Evolutionary conservation across 2,113 vertebrate species (phyloP).

Genomic region (Rhegmatorhina hoffmannsi): DNA sequence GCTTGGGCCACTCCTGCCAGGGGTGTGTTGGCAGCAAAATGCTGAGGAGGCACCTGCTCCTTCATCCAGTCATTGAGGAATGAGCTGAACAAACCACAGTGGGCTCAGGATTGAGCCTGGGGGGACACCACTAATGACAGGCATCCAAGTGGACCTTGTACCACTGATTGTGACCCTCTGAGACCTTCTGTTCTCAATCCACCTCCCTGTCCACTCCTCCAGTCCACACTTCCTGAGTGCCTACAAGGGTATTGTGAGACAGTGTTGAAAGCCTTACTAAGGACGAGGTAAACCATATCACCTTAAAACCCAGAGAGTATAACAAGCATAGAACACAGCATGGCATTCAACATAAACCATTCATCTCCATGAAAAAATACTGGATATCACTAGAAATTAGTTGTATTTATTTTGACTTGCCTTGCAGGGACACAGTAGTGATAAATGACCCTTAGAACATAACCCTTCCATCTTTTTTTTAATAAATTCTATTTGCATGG

Average conservation of each 20-base stretch:
- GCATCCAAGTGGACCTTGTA: not conserved
- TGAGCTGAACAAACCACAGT: not conserved
- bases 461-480: not conserved
- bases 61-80: not conserved
- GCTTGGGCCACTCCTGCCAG: not conserved
- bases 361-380: not conserved
- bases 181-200: not conserved
- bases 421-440: not conserved
- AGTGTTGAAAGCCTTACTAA: not conserved
- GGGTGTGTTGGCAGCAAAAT: not conserved
- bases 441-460: not conserved
- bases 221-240: not conserved
- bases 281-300: not conserved
- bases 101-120: not conserved
- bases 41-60: too few relatives aligned
- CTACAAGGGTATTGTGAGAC: not conserved
- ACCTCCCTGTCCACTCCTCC: too few relatives aligned
- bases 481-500: not conserved
- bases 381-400: not conserved
- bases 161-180: not conserved
- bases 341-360: not conserved
- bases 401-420: not conserved
- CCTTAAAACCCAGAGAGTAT: not conserved
- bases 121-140: not conserved
- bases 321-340: not conserved